These are phyloP conservation scores for Monodelphis domestica DNA, from an alignment of 2,797 vertebrate species.

Conservation along the genomic window DNA sequence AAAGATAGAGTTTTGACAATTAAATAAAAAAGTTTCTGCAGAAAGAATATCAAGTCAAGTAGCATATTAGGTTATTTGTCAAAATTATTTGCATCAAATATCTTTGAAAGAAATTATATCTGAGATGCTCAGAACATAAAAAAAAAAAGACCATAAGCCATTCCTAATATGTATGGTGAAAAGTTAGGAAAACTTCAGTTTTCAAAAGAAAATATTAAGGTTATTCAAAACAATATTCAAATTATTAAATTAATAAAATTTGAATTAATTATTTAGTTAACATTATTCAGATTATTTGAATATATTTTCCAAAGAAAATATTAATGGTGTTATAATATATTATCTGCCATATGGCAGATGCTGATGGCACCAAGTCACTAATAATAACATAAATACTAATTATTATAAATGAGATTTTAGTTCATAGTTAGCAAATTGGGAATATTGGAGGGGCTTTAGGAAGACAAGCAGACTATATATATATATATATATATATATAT, in stretches of 20 bases:
- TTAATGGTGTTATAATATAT: no score
- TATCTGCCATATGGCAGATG: no score
- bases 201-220: no score
- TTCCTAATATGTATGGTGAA: not conserved
- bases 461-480: no score
- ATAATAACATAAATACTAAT: not conserved
- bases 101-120: not conserved
- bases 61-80: not conserved
- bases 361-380: not conserved
- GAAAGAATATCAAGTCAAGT: not conserved
- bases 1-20: not conserved
- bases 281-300: no score
- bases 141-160: not conserved
- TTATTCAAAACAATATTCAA: no score
- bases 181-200: not conserved
- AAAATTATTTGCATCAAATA: not conserved
- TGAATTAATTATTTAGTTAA: no score
- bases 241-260: not conserved
- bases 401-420: not conserved
- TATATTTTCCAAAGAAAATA: no score
- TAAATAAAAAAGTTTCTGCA: not conserved
- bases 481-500: no score
- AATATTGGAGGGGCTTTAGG: not conserved
- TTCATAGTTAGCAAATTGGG: not conserved
- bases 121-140: not conserved